These are phyloP conservation scores for Pseudorectes ferrugineus DNA, from an alignment of 2,113 vertebrate species.

Conservation along the genomic window DNA sequence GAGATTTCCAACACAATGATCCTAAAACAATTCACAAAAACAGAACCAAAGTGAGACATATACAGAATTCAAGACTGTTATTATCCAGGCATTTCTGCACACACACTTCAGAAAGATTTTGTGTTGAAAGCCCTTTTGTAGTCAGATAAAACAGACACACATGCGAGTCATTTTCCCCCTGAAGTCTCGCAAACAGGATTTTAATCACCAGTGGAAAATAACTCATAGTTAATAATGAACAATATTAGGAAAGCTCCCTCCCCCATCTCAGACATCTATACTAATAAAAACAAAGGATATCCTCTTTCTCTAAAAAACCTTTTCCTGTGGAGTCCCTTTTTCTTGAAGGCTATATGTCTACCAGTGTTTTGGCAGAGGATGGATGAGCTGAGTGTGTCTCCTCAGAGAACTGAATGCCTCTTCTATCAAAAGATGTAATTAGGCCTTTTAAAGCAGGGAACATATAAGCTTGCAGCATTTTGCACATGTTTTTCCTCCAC, in stretches of 20 bases:
- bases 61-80: neutral
- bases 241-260: constrained; percentile 58
- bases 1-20: neutral
- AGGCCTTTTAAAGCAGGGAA: constrained; percentile 36
- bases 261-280: constrained; percentile 45
- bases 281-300: constrained; percentile 64
- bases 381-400: constrained; percentile 45
- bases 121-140: neutral
- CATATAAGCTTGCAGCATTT: constrained; percentile 35
- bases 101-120: neutral
- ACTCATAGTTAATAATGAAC: constrained; percentile 57
- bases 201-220: constrained; percentile 58
- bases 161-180: neutral
- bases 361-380: constrained; percentile 46
- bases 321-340: constrained; percentile 49
- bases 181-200: constrained; percentile 30
- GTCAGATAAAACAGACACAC: neutral
- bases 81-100: neutral
- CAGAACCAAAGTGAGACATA: neutral
- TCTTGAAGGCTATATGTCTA: constrained; percentile 53
- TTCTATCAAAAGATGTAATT: constrained; percentile 42
- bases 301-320: constrained; percentile 45
- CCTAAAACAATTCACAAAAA: neutral
- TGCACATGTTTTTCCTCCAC: constrained; percentile 52
- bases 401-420: constrained; percentile 42